phyloP scores from a whole-genome alignment of 2,888 invertebrate species.

The Hemicrepidius hirtus region DNA sequence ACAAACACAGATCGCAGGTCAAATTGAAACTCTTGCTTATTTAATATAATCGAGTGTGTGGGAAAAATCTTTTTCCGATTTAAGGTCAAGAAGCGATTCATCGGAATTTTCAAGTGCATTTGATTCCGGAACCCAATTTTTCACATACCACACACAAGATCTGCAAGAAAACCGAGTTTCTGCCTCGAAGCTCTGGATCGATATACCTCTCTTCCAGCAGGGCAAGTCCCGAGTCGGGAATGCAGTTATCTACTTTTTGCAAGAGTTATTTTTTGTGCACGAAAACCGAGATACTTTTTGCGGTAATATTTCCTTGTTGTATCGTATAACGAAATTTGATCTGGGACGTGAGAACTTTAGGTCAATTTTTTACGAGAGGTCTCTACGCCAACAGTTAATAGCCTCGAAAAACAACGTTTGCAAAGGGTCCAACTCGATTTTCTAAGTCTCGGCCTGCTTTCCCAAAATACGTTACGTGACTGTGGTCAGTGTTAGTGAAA shows the following conservation, averaged over 20 bases:
- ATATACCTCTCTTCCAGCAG: constrained; percentile 49
- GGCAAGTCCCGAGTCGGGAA: constrained; percentile 59
- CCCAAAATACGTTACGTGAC: constrained; percentile 13
- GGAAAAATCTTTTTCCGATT: neutral
- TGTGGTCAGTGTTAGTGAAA: constrained; percentile 12
- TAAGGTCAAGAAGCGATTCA: constrained; percentile 4
- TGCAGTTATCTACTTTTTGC: constrained; percentile 61
- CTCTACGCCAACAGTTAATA: constrained; percentile 19
- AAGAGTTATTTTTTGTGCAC: constrained; percentile 56
- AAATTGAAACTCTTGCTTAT: no score
- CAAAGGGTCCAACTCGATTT: constrained; percentile 23
- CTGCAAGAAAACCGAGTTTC: constrained; percentile 21
- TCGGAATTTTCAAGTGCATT: neutral
- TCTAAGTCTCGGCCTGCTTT: neutral
- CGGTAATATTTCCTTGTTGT: constrained; percentile 58
- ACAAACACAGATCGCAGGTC: neutral
- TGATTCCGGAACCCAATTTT: constrained; percentile 4
- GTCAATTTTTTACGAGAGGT: constrained; percentile 39
- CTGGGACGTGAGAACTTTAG: constrained; percentile 33
- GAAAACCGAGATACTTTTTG: constrained; percentile 57
- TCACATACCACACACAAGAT: constrained; percentile 14
- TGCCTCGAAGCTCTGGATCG: constrained; percentile 42
- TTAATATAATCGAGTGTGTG: no score
- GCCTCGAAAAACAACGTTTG: constrained; percentile 30
- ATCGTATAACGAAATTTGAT: constrained; percentile 59